Percentiles rank a stretch among this genome's conserved stretches.
Evolutionary conservation across 2,797 vertebrate genomes (phyloP).

Genomic region (Glossophaga mutica): DNA sequence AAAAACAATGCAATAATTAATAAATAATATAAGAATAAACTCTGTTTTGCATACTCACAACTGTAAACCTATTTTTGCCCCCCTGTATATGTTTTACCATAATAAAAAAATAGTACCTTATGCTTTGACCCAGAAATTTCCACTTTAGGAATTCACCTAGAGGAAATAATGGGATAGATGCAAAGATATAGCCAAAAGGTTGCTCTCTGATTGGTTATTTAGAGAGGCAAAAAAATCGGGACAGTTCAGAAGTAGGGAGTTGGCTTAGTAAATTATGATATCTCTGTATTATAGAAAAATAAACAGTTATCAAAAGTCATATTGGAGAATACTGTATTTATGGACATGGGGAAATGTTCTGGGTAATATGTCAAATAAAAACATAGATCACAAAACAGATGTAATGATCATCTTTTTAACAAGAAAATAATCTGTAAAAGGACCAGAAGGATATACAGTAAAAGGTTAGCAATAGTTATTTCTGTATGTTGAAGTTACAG

Average conservation of each 20-base stretch:
- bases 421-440: background rate
- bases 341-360: background rate
- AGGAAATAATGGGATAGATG: background rate
- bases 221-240: background rate
- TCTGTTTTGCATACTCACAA: background rate
- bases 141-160: background rate
- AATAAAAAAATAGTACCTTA: background rate
- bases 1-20: background rate
- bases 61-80: background rate
- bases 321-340: background rate
- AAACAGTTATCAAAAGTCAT: background rate
- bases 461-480: background rate
- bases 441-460: background rate
- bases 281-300: background rate
- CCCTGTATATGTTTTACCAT: background rate
- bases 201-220: background rate
- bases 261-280: background rate
- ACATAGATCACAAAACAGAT: background rate
- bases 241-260: background rate
- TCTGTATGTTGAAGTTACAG: slow-evolving; percentile 13
- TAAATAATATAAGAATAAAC: background rate
- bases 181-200: background rate
- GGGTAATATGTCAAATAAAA: background rate
- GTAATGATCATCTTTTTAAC: background rate
- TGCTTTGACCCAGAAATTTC: background rate